Evolutionary conservation across 2,888 invertebrate species (phyloP).

Genomic region (Limnephilus rhombicus): DNA sequence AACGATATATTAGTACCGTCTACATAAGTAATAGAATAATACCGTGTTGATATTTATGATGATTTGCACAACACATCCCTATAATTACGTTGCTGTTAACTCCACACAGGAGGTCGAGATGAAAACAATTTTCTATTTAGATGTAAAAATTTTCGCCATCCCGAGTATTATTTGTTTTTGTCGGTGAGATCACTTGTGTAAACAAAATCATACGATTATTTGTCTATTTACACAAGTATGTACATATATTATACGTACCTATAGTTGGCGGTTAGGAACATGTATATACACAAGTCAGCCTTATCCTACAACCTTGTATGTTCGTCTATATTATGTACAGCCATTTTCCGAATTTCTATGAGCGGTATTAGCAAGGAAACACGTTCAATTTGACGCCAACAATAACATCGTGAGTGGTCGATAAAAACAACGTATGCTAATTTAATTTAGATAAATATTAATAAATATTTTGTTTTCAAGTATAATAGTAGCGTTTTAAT

Average conservation of each 20-base stretch:
- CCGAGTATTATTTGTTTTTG: neutral
- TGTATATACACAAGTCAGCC: neutral
- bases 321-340: slow-evolving; percentile 27
- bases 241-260: neutral
- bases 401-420: slow-evolving; percentile 27
- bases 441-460: neutral
- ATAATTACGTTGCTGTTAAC: no score
- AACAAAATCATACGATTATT: neutral
- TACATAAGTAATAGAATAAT: no score
- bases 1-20: no score
- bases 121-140: neutral
- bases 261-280: neutral
- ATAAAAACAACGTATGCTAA: slow-evolving; percentile 14
- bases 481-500: no score
- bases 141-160: neutral
- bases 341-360: slow-evolving; percentile 53
- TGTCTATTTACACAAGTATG: neutral
- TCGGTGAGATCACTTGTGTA: neutral
- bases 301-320: slow-evolving; percentile 14
- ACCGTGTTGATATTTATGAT: no score
- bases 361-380: slow-evolving; percentile 51
- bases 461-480: neutral
- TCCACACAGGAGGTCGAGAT: no score
- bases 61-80: no score
- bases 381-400: slow-evolving; percentile 56